Evolutionary conservation across 2,113 vertebrate species (phyloP), one percentile per base, ranked within the genome.

Genomic region (Solea solea): DNA sequence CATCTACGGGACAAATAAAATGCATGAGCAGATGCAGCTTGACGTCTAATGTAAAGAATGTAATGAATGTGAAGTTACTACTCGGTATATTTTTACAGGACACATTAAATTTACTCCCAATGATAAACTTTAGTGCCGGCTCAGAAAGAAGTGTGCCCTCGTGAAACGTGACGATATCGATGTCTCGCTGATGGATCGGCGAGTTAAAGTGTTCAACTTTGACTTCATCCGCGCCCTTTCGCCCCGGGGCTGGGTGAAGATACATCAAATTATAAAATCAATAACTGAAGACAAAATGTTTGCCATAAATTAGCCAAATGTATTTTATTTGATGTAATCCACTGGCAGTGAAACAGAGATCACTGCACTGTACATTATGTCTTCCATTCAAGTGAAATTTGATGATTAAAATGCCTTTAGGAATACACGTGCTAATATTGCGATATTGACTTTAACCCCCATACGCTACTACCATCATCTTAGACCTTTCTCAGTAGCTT

Each of bases 171-270:
- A 59, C 9, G 15, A 27, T 46, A 9, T 40, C 46, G 39, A 34
- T 14, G 46, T 25, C 9, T 3, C 41, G 28, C 3, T 66, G 62
- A 66, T 61, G 49, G 75, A 54, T 54, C 8, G 14, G 12, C 44
- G 62, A 48, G 34, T 63, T 21, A 62, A 51, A 50, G 64, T 44
- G 9, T 56, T 60, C 51, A 55, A 54, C 49, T 59, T 59, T 15
- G 15, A 52, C 55, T 60, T 41, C 49, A 28, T 13, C 21, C 21
- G 21, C 21, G 8, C 16, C 21, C 13, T 11, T 11, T 65, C 14
- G 53, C 21, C 42, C 21, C 14, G 0, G 4, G 27, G 41, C 13
- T n/a, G 14, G 28, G 40, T 9, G 41, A 6, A 21, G 21, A 21
- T 59, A 25, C 42, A 42, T 21, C 41, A 59, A 44, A 44, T 44